phyloP scores from a whole-genome alignment of 2,888 invertebrate genomes.

The Cerastis rubricosa region DNA sequence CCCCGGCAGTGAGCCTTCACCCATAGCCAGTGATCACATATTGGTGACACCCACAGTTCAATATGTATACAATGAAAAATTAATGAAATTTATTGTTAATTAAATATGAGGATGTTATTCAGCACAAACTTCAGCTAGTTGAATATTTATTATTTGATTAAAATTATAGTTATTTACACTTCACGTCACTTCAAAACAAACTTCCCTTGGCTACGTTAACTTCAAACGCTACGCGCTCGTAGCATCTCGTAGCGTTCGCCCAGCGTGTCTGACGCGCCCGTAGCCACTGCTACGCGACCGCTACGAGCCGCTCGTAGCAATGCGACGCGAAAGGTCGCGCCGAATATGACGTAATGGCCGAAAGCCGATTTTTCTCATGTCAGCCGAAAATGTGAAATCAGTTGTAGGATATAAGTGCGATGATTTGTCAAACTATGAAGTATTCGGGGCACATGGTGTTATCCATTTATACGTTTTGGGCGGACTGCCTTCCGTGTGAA shows the following conservation, averaged over 20 bases:
- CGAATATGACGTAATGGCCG: slow-evolving; percentile 76
- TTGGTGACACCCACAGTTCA: slow-evolving; percentile 42
- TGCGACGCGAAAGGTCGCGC: slow-evolving; percentile 74
- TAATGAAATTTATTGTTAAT: neutral
- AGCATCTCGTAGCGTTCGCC: slow-evolving; percentile 74
- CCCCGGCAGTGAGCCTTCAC: slow-evolving; percentile 79
- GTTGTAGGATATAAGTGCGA: slow-evolving; percentile 48
- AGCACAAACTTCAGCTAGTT: slow-evolving; percentile 8
- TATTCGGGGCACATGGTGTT: slow-evolving; percentile 49
- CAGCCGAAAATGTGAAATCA: slow-evolving; percentile 54
- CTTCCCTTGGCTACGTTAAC: slow-evolving; percentile 52
- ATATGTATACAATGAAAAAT: neutral
- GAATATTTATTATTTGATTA: neutral
- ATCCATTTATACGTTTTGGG: slow-evolving; percentile 42
- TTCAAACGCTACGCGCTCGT: slow-evolving; percentile 61
- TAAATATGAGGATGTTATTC: slow-evolving; percentile 8
- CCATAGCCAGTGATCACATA: slow-evolving; percentile 75
- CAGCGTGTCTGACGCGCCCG: slow-evolving; percentile 81
- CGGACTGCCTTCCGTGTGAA: neutral
- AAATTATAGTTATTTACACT: neutral
- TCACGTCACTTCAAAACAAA: slow-evolving; percentile 45
- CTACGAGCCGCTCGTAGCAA: slow-evolving; percentile 76
- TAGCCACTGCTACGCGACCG: slow-evolving; percentile 85
- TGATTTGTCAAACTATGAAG: slow-evolving; percentile 59
- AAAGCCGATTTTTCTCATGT: slow-evolving; percentile 59